Evolutionary conservation across 1,140 invertebrate genomes (phyloP), one percentile per base, ranked within the genome.

Genomic region (Brevipalpus yothersi): DNA sequence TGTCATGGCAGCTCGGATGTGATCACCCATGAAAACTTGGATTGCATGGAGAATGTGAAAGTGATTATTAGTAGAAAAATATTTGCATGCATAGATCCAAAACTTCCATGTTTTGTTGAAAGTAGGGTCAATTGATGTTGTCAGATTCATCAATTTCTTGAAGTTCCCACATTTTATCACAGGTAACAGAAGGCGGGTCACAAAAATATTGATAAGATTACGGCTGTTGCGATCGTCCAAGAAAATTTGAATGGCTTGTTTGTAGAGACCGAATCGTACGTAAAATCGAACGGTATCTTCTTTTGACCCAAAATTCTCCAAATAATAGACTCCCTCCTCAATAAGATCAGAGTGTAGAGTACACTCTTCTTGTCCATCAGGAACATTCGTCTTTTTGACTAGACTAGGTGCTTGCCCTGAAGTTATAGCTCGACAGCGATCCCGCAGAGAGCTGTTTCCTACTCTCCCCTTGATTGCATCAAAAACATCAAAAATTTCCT

Each of bases 191-290:
- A 75, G 47, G 1, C 67, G 65, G 57, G 72, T 69, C 11, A 74
- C 62, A 67, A 73, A 75, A 12, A 73, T 67, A 40, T 73, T 64
- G 51, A 41, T 62, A 31, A 43, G 53, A 47, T 11, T 15, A 23
- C 41, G 17, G 43, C 31, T 21, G 51, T 31, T 49, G 11, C n/a
- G 13, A 19, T 60, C 41, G 21, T 21, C 40, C 8, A 70, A 23
- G 39, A 72, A 65, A 63, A 68, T 69, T 58, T 72, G 64, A 11
- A 71, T 63, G 55, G 72, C 72, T 63, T 72, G 69, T 66, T 68
- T 68, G 65, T 68, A 69, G 53, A 70, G 68, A 31, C 67, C 68
- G 65, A 73, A 67, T 39, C 64, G 62, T 10, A 68, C 62, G 60
- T 69, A 69, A 59, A 75, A 74, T 58, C 63, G 62, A 15, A 74